phyloP scores from a whole-genome alignment of 2,888 invertebrate species.

The Catotricha subobsoleta region DNA sequence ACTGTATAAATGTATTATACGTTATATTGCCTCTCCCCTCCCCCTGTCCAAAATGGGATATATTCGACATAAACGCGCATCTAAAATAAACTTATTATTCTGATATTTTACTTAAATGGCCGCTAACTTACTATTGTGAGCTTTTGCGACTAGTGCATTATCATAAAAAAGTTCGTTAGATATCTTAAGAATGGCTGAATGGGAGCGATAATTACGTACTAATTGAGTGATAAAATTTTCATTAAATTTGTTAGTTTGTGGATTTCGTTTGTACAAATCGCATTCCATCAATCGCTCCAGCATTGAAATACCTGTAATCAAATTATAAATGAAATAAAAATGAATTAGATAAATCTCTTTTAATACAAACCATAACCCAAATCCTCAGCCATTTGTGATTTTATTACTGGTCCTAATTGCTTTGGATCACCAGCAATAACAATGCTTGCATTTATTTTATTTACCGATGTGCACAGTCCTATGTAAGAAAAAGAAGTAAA shows the following conservation, averaged over 20 bases:
- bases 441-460: slow-evolving; percentile 19
- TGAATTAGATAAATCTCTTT: no score
- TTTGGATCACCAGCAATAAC: slow-evolving; percentile 56
- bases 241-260: neutral
- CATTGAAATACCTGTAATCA: no score
- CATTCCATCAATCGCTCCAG: neutral
- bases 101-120: neutral
- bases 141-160: neutral
- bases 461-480: neutral
- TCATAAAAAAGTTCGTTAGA: neutral
- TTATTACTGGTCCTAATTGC: slow-evolving; percentile 34
- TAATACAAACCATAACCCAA: slow-evolving; percentile 2
- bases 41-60: no score
- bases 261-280: neutral
- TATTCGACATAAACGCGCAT: no score
- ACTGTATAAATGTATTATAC: no score
- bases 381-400: neutral
- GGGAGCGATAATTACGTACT: neutral
- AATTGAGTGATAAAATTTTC: neutral
- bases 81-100: neutral
- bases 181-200: neutral
- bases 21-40: no score
- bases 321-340: no score
- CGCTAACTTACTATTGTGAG: neutral
- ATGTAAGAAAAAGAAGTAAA: neutral